phyloP scores from a whole-genome alignment of 2,113 vertebrate species.

The Argyrosomus japonicus region DNA sequence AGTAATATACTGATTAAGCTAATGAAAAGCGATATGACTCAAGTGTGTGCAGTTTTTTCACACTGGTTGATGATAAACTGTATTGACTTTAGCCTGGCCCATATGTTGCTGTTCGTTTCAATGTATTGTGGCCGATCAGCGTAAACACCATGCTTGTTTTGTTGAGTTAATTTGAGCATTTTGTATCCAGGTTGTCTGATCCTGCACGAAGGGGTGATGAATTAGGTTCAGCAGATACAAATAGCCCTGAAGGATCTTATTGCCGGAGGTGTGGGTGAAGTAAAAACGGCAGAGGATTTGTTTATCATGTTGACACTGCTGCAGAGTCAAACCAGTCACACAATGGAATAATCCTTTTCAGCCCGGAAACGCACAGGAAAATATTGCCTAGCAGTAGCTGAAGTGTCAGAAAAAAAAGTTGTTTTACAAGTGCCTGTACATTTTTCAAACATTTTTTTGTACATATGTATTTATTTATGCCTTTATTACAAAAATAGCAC shows the following conservation, averaged over 20 bases:
- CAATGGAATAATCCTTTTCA: neutral
- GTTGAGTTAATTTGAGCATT: neutral
- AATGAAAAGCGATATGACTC: conserved; percentile 8
- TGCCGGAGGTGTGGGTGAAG: conserved; percentile 15
- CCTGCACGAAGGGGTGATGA: neutral
- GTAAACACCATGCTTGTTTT: neutral
- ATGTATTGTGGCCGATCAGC: conserved; percentile 17
- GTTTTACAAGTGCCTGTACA: conserved; percentile 77
- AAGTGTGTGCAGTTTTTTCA: neutral
- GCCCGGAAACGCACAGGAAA: conserved; percentile 8
- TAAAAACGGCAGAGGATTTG: conserved; percentile 26
- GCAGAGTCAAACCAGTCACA: conserved; percentile 1
- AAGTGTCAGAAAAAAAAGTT: conserved; percentile 30
- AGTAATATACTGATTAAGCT: conserved; percentile 38
- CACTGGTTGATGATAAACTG: neutral
- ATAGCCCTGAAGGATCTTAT: conserved; percentile 27
- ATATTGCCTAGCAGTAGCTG: conserved; percentile 14
- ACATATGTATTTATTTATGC: conserved; percentile 80
- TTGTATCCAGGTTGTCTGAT: conserved; percentile 24
- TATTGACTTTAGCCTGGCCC: neutral
- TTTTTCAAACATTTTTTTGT: conserved; percentile 69
- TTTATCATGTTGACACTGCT: conserved; percentile 35
- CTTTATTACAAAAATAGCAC: conserved; percentile 53
- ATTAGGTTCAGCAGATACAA: conserved; percentile 20
- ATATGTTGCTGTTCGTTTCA: conserved; percentile 3